A percentile compares a stretch with the other conserved stretches of the same genome.
These are phyloP conservation scores for Erythrocercus mccallii DNA, from an alignment of 2,113 vertebrate species.

Conservation along the genomic window DNA sequence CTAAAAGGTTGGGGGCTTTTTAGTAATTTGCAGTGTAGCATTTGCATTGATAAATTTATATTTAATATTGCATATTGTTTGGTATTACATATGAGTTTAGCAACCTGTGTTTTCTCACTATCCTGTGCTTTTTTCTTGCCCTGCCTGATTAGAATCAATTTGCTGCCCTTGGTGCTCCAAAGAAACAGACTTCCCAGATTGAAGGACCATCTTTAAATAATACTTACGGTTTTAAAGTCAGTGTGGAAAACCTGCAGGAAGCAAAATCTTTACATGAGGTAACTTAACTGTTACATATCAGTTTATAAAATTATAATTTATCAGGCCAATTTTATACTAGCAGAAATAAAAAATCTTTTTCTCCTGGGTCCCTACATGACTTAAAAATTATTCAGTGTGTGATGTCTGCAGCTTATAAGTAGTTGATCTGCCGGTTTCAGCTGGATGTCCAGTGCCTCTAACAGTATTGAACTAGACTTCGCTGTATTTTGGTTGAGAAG, in stretches of 20 bases:
- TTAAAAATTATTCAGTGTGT: neutral
- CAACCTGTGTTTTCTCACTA: conserved; percentile 16
- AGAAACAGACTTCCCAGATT: conserved; percentile 90
- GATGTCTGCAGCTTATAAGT: neutral
- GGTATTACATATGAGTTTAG: neutral
- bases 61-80: neutral
- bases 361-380: neutral
- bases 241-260: conserved; percentile 93
- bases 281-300: neutral
- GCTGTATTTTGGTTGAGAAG: neutral
- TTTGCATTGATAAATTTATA: neutral
- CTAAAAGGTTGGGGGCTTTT: neutral
- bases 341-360: neutral
- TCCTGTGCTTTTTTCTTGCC: neutral
- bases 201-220: conserved; percentile 94
- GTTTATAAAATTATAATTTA: neutral
- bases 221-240: conserved; percentile 96
- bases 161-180: conserved; percentile 79
- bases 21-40: neutral
- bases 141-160: conserved; percentile 84
- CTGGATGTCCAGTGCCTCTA: neutral
- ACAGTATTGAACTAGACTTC: neutral
- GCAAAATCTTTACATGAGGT: conserved; percentile 98
- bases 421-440: neutral
- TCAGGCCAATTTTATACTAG: neutral